phyloP scores from a whole-genome alignment of 1,140 invertebrate genomes.

The Zaprionus ghesquierei region DNA sequence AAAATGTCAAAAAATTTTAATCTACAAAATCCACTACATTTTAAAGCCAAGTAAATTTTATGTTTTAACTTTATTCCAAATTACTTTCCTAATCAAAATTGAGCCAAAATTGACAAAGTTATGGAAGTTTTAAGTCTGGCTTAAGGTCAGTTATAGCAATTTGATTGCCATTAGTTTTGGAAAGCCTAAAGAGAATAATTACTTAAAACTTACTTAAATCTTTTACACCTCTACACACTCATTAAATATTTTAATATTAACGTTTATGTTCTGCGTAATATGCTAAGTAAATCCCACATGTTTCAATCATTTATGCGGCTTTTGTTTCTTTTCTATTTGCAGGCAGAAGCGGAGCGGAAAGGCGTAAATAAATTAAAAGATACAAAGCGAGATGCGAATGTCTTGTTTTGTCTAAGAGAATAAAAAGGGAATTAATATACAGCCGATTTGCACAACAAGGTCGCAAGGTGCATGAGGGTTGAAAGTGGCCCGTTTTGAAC shows the following conservation, averaged over 20 bases:
- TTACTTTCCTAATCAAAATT: too few relatives aligned
- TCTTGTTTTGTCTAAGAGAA: slow-evolving; percentile 3
- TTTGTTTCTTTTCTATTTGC: slow-evolving; percentile 15
- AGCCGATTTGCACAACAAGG: slow-evolving; percentile 17
- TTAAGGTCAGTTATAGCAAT: too few relatives aligned
- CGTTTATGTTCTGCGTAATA: too few relatives aligned
- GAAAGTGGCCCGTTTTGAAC: neutral
- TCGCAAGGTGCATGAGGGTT: slow-evolving; percentile 42
- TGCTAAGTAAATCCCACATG: neutral
- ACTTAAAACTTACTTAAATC: neutral
- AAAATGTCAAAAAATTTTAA: too few relatives aligned
- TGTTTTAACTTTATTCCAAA: too few relatives aligned
- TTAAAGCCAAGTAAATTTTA: too few relatives aligned
- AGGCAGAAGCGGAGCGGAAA: slow-evolving; percentile 4
- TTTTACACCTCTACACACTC: too few relatives aligned
- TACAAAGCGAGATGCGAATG: slow-evolving; percentile 1
- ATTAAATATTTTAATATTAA: too few relatives aligned
- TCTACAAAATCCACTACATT: too few relatives aligned
- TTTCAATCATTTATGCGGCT: neutral
- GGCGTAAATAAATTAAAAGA: slow-evolving; percentile 3
- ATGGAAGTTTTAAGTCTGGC: too few relatives aligned
- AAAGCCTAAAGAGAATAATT: neutral
- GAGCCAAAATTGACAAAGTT: too few relatives aligned
- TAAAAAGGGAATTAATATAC: slow-evolving; percentile 24
- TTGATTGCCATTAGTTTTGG: neutral